These are phyloP conservation scores for Argyrosomus japonicus DNA, from an alignment of 2,113 vertebrate genomes.

Conservation along the genomic window DNA sequence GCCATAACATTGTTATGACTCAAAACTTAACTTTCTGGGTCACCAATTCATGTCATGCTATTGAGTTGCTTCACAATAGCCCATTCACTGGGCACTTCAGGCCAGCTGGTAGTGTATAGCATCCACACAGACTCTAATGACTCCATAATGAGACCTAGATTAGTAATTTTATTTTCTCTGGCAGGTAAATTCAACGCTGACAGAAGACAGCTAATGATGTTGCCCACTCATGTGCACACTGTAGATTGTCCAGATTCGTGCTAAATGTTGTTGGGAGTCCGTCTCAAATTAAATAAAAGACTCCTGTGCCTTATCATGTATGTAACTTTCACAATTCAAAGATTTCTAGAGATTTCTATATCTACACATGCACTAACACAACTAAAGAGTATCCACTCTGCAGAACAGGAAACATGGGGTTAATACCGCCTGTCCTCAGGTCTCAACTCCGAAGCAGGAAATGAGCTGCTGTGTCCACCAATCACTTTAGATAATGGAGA, in stretches of 20 bases:
- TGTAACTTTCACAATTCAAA: too few species aligned
- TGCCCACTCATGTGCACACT: slow-evolving; percentile 8
- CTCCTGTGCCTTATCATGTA: too few species aligned
- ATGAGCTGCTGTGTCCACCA: slow-evolving; percentile 71
- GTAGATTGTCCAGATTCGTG: neutral
- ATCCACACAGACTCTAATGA: slow-evolving; percentile 9
- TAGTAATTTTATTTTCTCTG: slow-evolving; percentile 2
- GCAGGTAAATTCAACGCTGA: slow-evolving; percentile 37
- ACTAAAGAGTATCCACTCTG: slow-evolving; percentile 3
- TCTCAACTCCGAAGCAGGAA: slow-evolving; percentile 68
- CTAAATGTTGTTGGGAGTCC: slow-evolving; percentile 15
- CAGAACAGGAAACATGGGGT: slow-evolving; percentile 59
- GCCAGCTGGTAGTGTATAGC: slow-evolving; percentile 20
- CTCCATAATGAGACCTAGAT: slow-evolving; percentile 23
- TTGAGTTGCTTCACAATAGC: slow-evolving; percentile 30
- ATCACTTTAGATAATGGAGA: slow-evolving; percentile 80
- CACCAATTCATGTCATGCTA: neutral
- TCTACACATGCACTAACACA: neutral
- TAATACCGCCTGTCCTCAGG: slow-evolving; percentile 50
- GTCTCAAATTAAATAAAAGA: neutral
- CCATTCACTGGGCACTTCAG: slow-evolving; percentile 14
- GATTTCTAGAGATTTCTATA: neutral
- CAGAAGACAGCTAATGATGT: neutral
- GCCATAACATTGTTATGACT: slow-evolving; percentile 28
- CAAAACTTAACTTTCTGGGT: slow-evolving; percentile 43